Percentiles rank a stretch among this genome's conserved stretches.
Conservation (phyloP, 2,113 vertebrate species). For the Puntigrus tetrazona region DNA sequence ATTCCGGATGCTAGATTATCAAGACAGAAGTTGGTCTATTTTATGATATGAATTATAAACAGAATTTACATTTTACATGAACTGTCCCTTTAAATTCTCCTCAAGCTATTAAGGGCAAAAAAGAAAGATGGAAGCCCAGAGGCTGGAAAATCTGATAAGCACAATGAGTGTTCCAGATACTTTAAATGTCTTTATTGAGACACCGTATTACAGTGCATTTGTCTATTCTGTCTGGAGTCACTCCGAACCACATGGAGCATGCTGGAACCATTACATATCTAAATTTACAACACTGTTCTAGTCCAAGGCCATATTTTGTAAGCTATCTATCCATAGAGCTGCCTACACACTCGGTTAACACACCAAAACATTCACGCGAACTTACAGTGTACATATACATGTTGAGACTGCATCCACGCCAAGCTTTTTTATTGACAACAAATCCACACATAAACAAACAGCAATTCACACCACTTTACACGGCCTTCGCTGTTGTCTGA, state of each 20-base stretch:
- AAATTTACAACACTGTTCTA: conserved; percentile 51
- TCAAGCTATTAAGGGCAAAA: conserved; percentile 17
- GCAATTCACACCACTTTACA: conserved; percentile 26
- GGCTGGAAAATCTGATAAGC: conserved; percentile 61
- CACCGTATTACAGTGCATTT: conserved; percentile 47
- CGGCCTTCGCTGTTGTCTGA: conserved; percentile 26
- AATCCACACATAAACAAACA: conserved; percentile 26
- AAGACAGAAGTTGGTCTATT: no score
- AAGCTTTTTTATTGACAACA: conserved; percentile 3
- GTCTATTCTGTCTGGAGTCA: conserved; percentile 47
- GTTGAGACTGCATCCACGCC: not conserved
- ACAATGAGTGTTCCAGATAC: conserved; percentile 53
- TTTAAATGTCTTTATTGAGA: conserved; percentile 52
- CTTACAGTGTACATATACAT: not conserved
- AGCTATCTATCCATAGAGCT: conserved; percentile 35
- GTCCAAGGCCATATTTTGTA: conserved; percentile 44
- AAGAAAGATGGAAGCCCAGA: conserved; percentile 18
- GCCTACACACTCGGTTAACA: conserved; percentile 38
- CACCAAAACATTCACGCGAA: not conserved
- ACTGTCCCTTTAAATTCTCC: not conserved
- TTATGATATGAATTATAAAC: not conserved
- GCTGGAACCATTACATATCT: conserved; percentile 58
- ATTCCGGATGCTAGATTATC: no score
- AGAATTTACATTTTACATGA: not conserved
- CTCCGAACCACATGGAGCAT: conserved; percentile 50